phyloP scores from a whole-genome alignment of 2,888 invertebrate species.

The Omphaloscelis lunosa region DNA sequence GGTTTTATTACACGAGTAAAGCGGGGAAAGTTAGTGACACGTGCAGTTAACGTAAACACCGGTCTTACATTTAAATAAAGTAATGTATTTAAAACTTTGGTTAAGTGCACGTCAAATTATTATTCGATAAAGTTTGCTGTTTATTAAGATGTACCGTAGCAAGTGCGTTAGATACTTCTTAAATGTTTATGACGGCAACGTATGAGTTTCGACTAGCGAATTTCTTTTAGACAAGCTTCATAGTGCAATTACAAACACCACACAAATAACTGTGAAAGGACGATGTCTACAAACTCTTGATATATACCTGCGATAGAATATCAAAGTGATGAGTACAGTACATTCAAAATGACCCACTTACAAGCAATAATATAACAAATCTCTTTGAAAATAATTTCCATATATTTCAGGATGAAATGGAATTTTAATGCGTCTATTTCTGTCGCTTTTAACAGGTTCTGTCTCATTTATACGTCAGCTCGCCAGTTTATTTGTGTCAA shows the following conservation, averaged over 20 bases:
- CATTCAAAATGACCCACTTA: slow-evolving; percentile 31
- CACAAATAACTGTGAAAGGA: no score
- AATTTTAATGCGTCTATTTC: slow-evolving; percentile 61
- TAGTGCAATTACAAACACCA: background rate
- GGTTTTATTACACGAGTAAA: slow-evolving; percentile 82
- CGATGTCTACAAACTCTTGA: background rate
- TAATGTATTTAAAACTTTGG: slow-evolving; percentile 64
- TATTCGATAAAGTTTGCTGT: slow-evolving; percentile 54
- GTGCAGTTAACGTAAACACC: slow-evolving; percentile 72
- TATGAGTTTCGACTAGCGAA: slow-evolving; percentile 25
- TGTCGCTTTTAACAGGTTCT: slow-evolving; percentile 55
- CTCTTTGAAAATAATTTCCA: slow-evolving; percentile 16
- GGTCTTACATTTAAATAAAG: slow-evolving; percentile 71
- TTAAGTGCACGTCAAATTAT: slow-evolving; percentile 50
- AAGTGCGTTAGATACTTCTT: slow-evolving; percentile 31
- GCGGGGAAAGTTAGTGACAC: slow-evolving; percentile 77
- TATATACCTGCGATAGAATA: slow-evolving; percentile 10
- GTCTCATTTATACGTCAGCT: slow-evolving; percentile 56
- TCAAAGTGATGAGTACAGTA: background rate
- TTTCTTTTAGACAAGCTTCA: slow-evolving; percentile 3
- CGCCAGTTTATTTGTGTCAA: slow-evolving; percentile 66
- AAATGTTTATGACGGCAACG: slow-evolving; percentile 38
- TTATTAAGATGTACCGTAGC: slow-evolving; percentile 41
- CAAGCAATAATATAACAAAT: slow-evolving; percentile 33
- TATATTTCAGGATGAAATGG: slow-evolving; percentile 43